A percentile compares a stretch with the other conserved stretches of the same genome.
phyloP scores from a whole-genome alignment of 2,888 invertebrate genomes.

The Allolobophora icterica region DNA sequence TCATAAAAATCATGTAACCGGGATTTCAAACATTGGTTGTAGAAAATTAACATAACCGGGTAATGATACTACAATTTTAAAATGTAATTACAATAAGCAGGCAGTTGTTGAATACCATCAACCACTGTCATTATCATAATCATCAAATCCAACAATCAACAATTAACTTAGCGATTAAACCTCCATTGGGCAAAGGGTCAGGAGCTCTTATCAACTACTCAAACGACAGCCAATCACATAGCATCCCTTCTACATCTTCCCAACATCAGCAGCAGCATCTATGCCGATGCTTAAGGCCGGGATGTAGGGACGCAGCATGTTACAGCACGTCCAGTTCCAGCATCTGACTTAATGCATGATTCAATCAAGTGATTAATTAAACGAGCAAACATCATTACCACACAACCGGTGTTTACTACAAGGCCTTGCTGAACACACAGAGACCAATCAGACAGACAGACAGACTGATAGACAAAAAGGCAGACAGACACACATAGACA shows the following conservation, averaged over 20 bases:
- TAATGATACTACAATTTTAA: not conserved
- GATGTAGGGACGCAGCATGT: not conserved
- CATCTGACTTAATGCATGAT: not conserved
- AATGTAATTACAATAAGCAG: not conserved
- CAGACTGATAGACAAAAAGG: not conserved
- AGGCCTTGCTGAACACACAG: not conserved
- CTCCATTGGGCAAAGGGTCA: not conserved
- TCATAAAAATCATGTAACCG: not conserved
- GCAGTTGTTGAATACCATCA: not conserved
- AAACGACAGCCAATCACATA: not conserved
- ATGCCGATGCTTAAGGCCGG: not conserved
- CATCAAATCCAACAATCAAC: not conserved
- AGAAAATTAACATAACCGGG: not conserved
- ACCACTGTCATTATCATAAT: not conserved
- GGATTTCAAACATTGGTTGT: constrained; percentile 5
- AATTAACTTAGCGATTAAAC: not conserved
- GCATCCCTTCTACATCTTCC: not conserved
- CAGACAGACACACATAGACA: not conserved
- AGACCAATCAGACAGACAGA: too few relatives aligned
- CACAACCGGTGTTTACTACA: not conserved
- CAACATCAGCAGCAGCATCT: not conserved
- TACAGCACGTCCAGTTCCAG: not conserved
- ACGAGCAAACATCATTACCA: constrained; percentile 3
- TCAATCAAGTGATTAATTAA: not conserved
- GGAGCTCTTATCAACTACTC: not conserved